These are phyloP conservation scores for rat (Rattus norvegicus) DNA, from an alignment of 2,113 vertebrate genomes.

Conservation along the genomic window DNA sequence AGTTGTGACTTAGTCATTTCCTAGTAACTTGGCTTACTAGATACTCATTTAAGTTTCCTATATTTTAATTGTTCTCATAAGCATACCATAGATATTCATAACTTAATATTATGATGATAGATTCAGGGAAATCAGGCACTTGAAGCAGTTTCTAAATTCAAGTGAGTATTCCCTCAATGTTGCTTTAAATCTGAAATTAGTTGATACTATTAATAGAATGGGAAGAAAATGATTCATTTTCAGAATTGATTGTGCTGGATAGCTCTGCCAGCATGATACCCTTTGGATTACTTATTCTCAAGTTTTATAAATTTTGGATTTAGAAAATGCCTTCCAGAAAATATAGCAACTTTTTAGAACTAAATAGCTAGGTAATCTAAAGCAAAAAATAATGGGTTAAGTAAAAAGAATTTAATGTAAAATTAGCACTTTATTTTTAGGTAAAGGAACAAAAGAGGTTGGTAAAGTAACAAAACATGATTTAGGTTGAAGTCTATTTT, in stretches of 20 bases:
- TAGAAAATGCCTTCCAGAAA: background rate
- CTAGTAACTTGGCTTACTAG: background rate
- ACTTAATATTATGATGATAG: background rate
- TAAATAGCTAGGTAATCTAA: background rate
- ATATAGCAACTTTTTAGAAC: background rate
- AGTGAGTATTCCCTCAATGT: background rate
- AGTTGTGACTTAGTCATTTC: background rate
- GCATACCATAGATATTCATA: background rate
- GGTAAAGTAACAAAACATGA: background rate
- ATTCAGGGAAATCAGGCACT: background rate
- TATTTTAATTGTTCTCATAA: background rate
- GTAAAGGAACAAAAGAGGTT: background rate
- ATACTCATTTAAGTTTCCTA: background rate
- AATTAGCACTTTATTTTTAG: background rate
- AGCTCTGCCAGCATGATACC: background rate
- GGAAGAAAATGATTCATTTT: background rate
- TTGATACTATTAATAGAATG: background rate
- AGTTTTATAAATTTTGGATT: background rate
- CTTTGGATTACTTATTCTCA: background rate
- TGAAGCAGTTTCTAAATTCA: background rate
- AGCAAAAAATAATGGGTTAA: background rate
- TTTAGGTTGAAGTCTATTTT: background rate
- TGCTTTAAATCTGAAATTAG: background rate
- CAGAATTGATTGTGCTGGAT: background rate
- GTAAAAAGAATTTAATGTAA: background rate